Percentiles rank a stretch among this genome's conserved stretches.
These are phyloP conservation scores for Bombus sylvicola DNA, from an alignment of 1,140 invertebrate species.

Conservation along the genomic window DNA sequence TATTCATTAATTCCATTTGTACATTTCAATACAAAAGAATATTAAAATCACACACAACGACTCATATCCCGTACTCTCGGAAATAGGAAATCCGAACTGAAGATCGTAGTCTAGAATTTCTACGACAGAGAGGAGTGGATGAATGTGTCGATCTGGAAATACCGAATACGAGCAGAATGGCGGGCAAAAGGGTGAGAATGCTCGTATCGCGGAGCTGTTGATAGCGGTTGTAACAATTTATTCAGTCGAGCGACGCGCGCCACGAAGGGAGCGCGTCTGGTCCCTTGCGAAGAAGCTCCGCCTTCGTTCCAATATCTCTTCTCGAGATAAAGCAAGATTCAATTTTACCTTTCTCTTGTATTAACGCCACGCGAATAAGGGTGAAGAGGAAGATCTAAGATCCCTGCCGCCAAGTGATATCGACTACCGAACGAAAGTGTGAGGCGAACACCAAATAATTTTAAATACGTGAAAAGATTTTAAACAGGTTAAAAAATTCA, in stretches of 20 bases:
- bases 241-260: constrained; percentile 67
- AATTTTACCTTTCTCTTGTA: constrained; percentile 76
- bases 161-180: neutral
- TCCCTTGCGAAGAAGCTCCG: constrained; percentile 56
- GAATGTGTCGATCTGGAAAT: constrained; percentile 26
- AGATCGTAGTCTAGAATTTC: neutral
- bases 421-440: constrained; percentile 21
- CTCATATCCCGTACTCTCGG: neutral
- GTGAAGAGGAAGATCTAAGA: constrained; percentile 59
- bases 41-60: neutral
- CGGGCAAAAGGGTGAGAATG: neutral
- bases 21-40: neutral
- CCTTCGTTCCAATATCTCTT: constrained; percentile 55
- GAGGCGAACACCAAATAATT: constrained; percentile 58
- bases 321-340: constrained; percentile 78
- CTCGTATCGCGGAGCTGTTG: constrained; percentile 60
- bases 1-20: neutral
- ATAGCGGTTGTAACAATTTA: constrained; percentile 75
- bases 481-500: neutral
- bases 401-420: constrained; percentile 65
- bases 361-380: constrained; percentile 32
- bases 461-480: constrained; percentile 54
- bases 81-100: neutral
- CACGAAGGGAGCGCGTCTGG: constrained; percentile 64
- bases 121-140: neutral